Evolutionary conservation across 2,113 vertebrate genomes (phyloP), one percentile per base, ranked within the genome.

Genomic region (Terrapene triunguis): DNA sequence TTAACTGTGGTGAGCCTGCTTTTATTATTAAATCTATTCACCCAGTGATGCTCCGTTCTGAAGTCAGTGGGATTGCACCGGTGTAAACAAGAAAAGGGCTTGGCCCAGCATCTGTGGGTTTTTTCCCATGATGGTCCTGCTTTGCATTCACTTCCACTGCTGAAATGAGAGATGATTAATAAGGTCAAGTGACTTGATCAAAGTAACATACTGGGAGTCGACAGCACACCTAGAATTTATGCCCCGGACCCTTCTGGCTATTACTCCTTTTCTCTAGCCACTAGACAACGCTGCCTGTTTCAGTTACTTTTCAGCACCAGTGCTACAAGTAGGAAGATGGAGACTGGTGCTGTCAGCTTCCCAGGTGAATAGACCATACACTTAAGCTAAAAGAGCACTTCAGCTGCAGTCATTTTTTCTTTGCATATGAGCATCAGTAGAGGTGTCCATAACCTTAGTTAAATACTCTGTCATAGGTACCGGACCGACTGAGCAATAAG

Each of bases 1-100:
- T 99, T 76, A 98, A 98, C 98, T 99, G 99, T 1, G 99, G 99
- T 99, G 98, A 96, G 98, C 1, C 0, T 65, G 19, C 5, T 47
- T 17, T 29, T 0, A 0, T 0, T 0, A 7, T 12, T 47, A 1
- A 10, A 24, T 10, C 21, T 47, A 29, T 27, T 11, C 79, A 5
- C 12, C 16, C 57, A 0, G 0, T 12, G 19, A 2, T 16, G 27
- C 3, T 44, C 89, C 35, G 4, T 2, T 89, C 16, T 12, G 7
- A 0, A 0, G 35, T 74, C 11, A 65, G 35, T 62, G 4, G n/a
- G 50, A 29, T 55, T 32, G 29, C 53, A 35, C 8, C 2, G 16
- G 22, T 47, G 5, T 55, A 82, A 82, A 53, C 50, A 35, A 82
- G 38, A 35, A 82, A 32, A 35, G 54, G 35, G 29, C 3, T 22